phyloP scores from a whole-genome alignment of 2,113 vertebrate genomes.

The human region GRCh38 chr9:118655001-118655500 shows the following conservation, averaged over 20 bases:
- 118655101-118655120: neutral
- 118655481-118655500: neutral
- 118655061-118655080: neutral
- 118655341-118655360: neutral
- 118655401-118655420: neutral
- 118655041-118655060: neutral
- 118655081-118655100: neutral
- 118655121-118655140: neutral
- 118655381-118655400: neutral
- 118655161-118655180: neutral
- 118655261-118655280: neutral
- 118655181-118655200: neutral
- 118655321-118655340: neutral
- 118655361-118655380: neutral
- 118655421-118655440: neutral
- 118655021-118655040: neutral
- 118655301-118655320: neutral
- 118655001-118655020: neutral
- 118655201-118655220: neutral
- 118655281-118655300: neutral
- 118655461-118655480: neutral
- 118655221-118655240: neutral
- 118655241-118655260: neutral
- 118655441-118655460: fast-evolving
- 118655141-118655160: neutral